Percentiles rank a stretch among this genome's conserved stretches.
These are phyloP conservation scores for Brachyistius frenatus DNA, from an alignment of 2,113 vertebrate genomes.

Conservation along the genomic window DNA sequence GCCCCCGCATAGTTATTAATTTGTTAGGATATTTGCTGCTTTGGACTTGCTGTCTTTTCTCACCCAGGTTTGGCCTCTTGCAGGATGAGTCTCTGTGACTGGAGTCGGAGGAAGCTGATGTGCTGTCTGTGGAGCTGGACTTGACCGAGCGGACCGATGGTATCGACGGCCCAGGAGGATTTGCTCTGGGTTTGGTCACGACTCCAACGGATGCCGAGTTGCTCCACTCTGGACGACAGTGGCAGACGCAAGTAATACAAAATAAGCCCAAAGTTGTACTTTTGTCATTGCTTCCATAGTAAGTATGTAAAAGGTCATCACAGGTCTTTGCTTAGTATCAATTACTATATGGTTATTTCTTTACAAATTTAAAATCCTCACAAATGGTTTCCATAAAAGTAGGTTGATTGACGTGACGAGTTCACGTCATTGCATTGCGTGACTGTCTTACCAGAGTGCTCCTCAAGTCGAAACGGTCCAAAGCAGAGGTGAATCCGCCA, in stretches of 20 bases:
- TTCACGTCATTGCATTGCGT: too few species aligned
- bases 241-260: neutral
- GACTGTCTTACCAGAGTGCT: slow-evolving; percentile 84
- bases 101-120: slow-evolving; percentile 80
- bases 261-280: neutral
- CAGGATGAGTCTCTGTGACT: slow-evolving; percentile 68
- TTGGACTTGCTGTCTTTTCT: slow-evolving; percentile 20
- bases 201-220: slow-evolving; percentile 74
- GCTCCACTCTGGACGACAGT: slow-evolving; percentile 83
- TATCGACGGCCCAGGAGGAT: slow-evolving; percentile 62
- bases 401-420: too few species aligned
- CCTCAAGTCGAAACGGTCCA: slow-evolving; percentile 80
- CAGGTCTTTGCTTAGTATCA: too few species aligned
- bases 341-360: too few species aligned
- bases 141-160: slow-evolving; percentile 79
- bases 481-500: slow-evolving; percentile 88
- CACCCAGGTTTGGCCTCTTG: slow-evolving; percentile 79
- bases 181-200: slow-evolving; percentile 64
- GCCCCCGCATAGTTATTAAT: neutral
- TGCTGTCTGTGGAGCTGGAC: slow-evolving; percentile 85
- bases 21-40: neutral
- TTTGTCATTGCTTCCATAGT: too few species aligned
- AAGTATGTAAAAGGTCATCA: too few species aligned
- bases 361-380: too few species aligned
- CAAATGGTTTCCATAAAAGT: too few species aligned